phyloP scores from a whole-genome alignment of 2,113 vertebrate species.

The Cisticola juncidis region DNA sequence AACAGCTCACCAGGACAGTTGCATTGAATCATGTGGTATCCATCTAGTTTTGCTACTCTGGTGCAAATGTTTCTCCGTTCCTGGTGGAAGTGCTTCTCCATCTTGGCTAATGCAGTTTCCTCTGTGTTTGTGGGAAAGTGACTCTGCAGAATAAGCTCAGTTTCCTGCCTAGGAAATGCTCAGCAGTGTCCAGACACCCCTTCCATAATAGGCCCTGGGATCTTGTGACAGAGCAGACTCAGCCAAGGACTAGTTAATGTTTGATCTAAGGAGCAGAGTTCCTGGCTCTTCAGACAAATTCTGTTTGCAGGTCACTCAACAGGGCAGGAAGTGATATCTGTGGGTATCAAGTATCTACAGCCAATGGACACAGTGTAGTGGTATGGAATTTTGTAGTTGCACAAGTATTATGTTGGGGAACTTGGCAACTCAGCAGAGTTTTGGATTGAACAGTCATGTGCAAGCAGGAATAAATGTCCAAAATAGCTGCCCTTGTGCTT shows the following conservation, averaged over 20 bases:
- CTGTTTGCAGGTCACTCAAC: neutral
- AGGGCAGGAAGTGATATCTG: neutral
- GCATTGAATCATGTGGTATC: neutral
- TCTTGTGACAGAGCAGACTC: neutral
- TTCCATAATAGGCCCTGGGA: neutral
- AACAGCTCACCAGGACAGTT: neutral
- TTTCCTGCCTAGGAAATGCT: neutral
- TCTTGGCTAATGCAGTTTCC: neutral
- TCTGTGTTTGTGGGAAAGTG: neutral
- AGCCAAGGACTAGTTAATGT: neutral
- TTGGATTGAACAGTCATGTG: neutral
- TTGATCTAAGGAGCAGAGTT: neutral
- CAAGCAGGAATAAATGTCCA: neutral
- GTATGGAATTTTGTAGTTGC: fast-evolving
- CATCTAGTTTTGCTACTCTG: neutral
- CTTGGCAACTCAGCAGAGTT: neutral
- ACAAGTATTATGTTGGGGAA: neutral
- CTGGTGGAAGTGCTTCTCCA: neutral
- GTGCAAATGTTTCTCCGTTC: neutral
- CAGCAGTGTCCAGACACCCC: fast-evolving
- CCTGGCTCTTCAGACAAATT: neutral
- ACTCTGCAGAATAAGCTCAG: neutral
- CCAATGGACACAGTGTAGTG: neutral
- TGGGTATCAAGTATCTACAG: neutral
- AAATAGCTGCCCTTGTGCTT: neutral